Evolutionary conservation across 2,113 vertebrate genomes (phyloP).

Genomic region (Eolophus roseicapilla): DNA sequence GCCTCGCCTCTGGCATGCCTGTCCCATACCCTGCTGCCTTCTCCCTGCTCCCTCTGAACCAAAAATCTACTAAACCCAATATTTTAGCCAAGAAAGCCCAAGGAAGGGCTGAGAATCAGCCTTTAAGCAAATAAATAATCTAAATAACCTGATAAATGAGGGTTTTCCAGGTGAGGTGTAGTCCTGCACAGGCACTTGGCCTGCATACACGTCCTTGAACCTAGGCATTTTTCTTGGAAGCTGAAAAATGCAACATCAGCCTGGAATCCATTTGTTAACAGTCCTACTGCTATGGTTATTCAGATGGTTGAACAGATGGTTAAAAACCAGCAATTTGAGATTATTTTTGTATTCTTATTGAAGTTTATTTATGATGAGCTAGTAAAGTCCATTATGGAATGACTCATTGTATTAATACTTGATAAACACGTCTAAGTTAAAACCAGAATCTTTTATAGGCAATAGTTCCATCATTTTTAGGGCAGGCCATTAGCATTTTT

Average conservation of each 20-base stretch:
- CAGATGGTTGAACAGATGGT: neutral
- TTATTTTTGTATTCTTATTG: neutral
- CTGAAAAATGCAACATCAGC: neutral
- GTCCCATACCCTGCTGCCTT: neutral
- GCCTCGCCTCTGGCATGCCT: neutral
- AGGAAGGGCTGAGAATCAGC: neutral
- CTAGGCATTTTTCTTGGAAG: neutral
- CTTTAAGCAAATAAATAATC: neutral
- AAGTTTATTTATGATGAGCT: neutral
- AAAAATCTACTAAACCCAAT: fast-evolving
- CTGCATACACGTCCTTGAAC: fast-evolving
- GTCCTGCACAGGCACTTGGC: neutral
- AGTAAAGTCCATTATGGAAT: neutral
- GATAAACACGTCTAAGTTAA: neutral
- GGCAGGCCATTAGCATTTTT: neutral
- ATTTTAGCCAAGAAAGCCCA: neutral
- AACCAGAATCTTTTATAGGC: neutral
- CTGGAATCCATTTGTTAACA: neutral
- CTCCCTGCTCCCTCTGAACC: neutral
- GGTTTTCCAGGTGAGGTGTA: neutral
- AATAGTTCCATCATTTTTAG: neutral
- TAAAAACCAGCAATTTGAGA: neutral
- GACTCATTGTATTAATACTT: neutral
- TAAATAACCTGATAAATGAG: neutral
- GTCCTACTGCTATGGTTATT: neutral